phyloP scores from a whole-genome alignment of 1,140 invertebrate genomes.

The Wasmannia auropunctata region DNA sequence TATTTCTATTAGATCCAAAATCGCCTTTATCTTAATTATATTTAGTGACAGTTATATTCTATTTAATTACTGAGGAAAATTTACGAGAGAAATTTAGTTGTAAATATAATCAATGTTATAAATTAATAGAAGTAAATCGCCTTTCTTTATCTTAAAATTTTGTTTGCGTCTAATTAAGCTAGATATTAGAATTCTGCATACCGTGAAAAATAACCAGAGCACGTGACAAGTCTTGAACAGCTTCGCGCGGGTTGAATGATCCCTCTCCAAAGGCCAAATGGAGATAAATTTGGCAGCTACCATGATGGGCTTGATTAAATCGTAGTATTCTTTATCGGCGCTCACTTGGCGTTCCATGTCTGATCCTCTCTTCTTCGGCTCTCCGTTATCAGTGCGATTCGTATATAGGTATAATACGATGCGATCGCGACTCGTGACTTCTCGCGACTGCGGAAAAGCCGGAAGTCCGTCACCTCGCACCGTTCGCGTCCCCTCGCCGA shows the following conservation, averaged over 20 bases:
- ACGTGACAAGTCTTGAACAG: constrained; percentile 22
- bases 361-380: not conserved
- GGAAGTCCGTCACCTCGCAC: constrained; percentile 30
- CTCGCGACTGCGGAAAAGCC: constrained; percentile 30
- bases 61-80: not conserved
- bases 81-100: not conserved
- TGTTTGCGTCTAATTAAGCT: not conserved
- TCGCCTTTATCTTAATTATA: not conserved
- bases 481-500: not conserved
- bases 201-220: constrained; percentile 49
- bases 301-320: constrained; percentile 67
- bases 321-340: constrained; percentile 62
- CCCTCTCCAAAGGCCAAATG: constrained; percentile 69
- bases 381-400: not conserved
- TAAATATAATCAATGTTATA: not conserved
- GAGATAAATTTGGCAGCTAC: constrained; percentile 49
- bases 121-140: not conserved
- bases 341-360: not conserved
- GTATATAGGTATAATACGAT: too few relatives aligned
- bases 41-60: not conserved
- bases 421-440: constrained; percentile 10
- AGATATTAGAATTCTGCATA: constrained; percentile 36
- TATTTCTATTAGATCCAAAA: not conserved
- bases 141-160: not conserved
- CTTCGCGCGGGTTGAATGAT: not conserved